Base-by-base conservation (phyloP, 2,888 invertebrate genomes). In the Smittia aterrima region DNA sequence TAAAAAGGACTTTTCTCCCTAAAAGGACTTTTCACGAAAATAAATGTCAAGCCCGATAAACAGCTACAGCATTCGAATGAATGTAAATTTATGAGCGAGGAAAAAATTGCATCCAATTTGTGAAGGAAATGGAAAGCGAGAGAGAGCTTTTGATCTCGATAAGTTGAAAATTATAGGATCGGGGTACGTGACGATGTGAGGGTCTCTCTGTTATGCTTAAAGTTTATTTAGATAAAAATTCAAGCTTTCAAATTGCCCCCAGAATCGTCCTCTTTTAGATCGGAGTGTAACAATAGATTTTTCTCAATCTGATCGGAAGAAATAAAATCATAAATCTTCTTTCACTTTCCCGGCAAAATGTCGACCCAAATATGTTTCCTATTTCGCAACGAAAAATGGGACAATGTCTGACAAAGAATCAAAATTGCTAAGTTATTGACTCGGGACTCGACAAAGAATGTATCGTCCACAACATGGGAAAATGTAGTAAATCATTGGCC, bases 71-170 rank as follows among this genome's bases (percentile, higher is more conserved):
- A 32, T 32, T 32, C 47, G 16, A 47, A 47, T 47, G 47, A 47
- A 47, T 47, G 47, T 47, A n/a, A 47, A 47, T 47, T 47, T 47
- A 47, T 47, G 16, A 32, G 32, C 32, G 32, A 32, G 32, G 32
- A 47, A 47, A 47, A 47, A 47, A 47, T 47, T 47, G 47, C 47
- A 47, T 47, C n/a, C 47, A 47, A 47, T 47, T 47, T 47, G 47
- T 47, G 47, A 47, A 32, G 47, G 47, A 47, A 47, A 47, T 47
- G 47, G 47, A 47, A 47, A 47, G 16, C 47, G 47, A 47, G 47
- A n/a, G n/a, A n/a, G n/a, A n/a, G n/a, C n/a, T n/a, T 47, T 47
- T 47, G 16, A 47, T 47, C 47, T 47, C 16, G 47, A 47, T 47
- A 47, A 32, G 47, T 11, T 6, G 6, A 13, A 47, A 47, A 47